Conservation (phyloP, 2,797 vertebrate genomes). For the Luscinia megarhynchos region DNA sequence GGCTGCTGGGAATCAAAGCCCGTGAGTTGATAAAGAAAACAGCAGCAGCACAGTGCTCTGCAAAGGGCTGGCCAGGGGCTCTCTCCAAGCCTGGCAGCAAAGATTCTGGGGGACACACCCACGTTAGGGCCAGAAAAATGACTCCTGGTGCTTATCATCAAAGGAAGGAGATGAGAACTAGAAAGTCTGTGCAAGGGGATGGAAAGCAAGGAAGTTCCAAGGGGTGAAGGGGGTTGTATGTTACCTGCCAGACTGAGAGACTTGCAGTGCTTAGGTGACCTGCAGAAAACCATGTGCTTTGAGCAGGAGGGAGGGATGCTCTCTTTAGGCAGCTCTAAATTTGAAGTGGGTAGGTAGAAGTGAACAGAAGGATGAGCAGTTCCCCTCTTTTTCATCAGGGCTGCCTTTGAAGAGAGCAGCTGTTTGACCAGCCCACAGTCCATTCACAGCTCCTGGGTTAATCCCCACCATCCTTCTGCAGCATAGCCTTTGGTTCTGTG, state of each 20-base stretch:
- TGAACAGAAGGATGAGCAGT: neutral
- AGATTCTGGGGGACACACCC: neutral
- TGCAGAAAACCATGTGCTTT: neutral
- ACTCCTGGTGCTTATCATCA: neutral
- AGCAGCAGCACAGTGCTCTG: neutral
- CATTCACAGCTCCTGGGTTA: neutral
- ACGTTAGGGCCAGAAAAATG: neutral
- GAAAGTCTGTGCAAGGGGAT: neutral
- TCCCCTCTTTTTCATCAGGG: neutral
- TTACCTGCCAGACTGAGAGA: neutral
- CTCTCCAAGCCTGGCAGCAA: neutral
- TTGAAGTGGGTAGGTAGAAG: neutral
- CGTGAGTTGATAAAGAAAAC: neutral
- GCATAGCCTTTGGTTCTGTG: neutral
- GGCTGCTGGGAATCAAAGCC: neutral
- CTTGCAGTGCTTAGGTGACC: neutral
- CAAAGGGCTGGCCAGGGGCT: neutral
- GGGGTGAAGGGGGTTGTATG: rapidly evolving
- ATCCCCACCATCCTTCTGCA: neutral
- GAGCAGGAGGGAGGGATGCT: neutral
- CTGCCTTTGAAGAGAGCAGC: neutral
- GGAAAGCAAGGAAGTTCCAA: neutral
- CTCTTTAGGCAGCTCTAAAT: neutral
- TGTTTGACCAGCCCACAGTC: neutral
- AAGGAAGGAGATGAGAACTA: neutral